Evolutionary conservation across 2,888 invertebrate species (phyloP), one percentile per base, ranked within the genome.

Genomic region (Thera obeliscata): DNA sequence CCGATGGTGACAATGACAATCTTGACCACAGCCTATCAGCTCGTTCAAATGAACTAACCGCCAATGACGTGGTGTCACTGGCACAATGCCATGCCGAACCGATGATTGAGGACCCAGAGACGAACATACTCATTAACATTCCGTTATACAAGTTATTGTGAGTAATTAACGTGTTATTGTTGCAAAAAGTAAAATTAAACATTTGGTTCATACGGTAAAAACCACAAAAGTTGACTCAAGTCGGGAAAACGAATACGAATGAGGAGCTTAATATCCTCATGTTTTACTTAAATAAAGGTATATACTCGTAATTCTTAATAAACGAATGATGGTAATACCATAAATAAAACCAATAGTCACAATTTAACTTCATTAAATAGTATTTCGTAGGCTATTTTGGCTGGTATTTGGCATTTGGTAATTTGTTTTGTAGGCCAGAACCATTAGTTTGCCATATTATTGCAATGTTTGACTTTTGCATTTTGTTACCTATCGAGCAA

Each of bases 11-110:
- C 65, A 68, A 64, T 62, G 58, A 54, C 41, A 22, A 62, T 65
- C 60, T 62, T 57, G 60, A 70, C 61, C 67, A 61, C 70, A 70
- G 46, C 36, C 49, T 59, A 62, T 70, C 66, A 66, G 66, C 64
- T 70, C 67, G 64, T 69, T 69, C 59, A 61, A 67, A 72, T 70
- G 72, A 62, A 69, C 65, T 67, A 62, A 71, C 64, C 59, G 66
- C 67, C 69, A 66, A 70, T 73, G 66, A 60, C 59, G 66, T 56
- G 48, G 63, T 67, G 69, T 64, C 66, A 63, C 66, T 66, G 73
- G 74, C 74, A 75, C 62, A 66, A 73, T 74, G 76, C 74, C 77
- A 76, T 73, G 75, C 74, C 76, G 75, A 67, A 46, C 61, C 67
- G 72, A 46, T 66, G 69, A 74, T 76, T 71, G 75, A 76, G 68